Base-by-base conservation (phyloP, 2,888 invertebrate genomes). In the Microplitis manilae region DNA sequence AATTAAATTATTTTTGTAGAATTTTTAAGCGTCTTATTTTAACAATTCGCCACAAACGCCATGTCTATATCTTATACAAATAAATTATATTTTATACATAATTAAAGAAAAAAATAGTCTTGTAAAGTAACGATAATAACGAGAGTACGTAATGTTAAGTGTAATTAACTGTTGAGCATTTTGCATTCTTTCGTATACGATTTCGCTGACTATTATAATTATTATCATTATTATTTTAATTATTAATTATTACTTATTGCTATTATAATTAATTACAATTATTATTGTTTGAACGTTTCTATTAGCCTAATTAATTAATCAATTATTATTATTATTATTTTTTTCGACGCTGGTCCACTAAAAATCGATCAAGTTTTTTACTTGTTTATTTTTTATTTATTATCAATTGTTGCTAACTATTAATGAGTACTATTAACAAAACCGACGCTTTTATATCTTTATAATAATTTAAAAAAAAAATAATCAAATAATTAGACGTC, bases 1-100 rank as follows among this genome's bases (percentile, higher is more conserved):
- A 75, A 83, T 82, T 83, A 84, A 84, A 84, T 83, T 86, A 84
- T 83, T 86, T 86, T 85, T 84, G 78, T 84, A 84, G 79, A 77
- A 83, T 80, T 82, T 86, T 84, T 81, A 77, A 81, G 77, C 79
- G 83, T 77, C 38, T 72, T 39, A 75, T 67, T 65, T 65, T 60
- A 59, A 70, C 39, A 8, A 38, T 39, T 15, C 13, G 38, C 39
- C 67, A 68, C 38, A 30, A 60, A 61, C 40, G 68, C 62, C 39
- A 41, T 72, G 50, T 72, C 69, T 69, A 41, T 59, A 59, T 68
- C 64, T 72, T 17, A 17, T 67, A 59, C 67, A 64, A 70, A 65
- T 61, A 60, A 72, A 59, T 71, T 64, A 41, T 68, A 74, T 77
- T 65, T 71, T 75, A 68, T 40, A 20, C 9, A 75, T 68, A 70